phyloP scores from a whole-genome alignment of 2,113 vertebrate species.

The Cebus imitator region DNA sequence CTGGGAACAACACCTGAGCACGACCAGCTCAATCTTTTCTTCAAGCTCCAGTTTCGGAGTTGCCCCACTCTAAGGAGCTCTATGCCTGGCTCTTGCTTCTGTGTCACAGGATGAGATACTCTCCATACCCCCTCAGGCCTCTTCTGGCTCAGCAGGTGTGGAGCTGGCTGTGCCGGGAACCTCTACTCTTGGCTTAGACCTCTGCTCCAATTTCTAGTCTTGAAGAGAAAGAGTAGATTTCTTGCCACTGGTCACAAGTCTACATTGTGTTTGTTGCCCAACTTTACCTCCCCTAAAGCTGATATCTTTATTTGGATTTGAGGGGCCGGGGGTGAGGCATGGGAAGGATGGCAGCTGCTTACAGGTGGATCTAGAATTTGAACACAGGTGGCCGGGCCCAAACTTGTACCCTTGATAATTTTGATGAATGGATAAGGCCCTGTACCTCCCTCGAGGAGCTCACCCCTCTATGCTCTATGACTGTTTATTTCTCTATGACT shows the following conservation, averaged over 20 bases:
- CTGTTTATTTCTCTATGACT: neutral
- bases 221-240: neutral
- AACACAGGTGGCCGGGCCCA: too few relatives aligned
- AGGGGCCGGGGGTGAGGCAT: neutral
- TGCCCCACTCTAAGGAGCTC: rapidly evolving
- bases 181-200: neutral
- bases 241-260: neutral
- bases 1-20: neutral
- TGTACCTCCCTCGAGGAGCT: neutral
- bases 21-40: neutral
- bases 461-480: neutral
- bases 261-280: neutral
- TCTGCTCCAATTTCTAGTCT: neutral
- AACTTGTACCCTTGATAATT: neutral
- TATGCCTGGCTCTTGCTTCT: neutral
- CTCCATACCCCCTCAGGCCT: neutral
- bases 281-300: neutral
- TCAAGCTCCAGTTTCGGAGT: neutral
- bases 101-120: neutral
- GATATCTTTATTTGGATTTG: neutral
- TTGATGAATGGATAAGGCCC: neutral
- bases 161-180: neutral
- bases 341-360: neutral
- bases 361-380: neutral
- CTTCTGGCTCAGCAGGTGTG: neutral